These are phyloP conservation scores for Crypturellus undulatus DNA, from an alignment of 2,113 vertebrate species.

Conservation along the genomic window DNA sequence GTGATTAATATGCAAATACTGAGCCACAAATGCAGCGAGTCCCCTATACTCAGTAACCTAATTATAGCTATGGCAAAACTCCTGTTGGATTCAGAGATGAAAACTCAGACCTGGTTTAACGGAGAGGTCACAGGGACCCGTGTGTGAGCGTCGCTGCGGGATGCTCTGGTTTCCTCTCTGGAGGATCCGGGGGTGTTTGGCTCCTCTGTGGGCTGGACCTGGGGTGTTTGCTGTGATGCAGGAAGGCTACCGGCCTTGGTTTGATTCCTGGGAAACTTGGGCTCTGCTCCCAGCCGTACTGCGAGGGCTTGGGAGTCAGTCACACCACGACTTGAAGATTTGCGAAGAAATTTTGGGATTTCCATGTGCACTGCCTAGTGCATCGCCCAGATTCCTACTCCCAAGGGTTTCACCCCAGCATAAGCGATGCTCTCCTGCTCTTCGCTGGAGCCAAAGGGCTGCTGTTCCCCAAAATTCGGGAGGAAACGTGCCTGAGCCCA, in stretches of 20 bases:
- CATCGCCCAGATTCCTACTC: background rate
- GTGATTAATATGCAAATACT: background rate
- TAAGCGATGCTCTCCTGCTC: background rate
- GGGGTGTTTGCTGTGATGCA: background rate
- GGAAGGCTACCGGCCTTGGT: background rate
- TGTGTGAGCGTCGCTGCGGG: background rate
- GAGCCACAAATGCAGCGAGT: background rate
- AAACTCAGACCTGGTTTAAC: background rate
- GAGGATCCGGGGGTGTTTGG: background rate
- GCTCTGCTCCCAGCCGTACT: background rate
- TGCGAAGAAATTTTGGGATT: background rate
- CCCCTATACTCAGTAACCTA: background rate
- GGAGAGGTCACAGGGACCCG: background rate
- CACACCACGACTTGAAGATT: background rate
- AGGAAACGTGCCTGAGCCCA: background rate
- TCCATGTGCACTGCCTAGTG: background rate
- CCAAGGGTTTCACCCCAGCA: background rate
- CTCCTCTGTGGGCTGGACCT: background rate
- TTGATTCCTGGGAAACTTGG: background rate
- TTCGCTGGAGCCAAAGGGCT: background rate
- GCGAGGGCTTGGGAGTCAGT: background rate
- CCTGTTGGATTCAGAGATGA: background rate
- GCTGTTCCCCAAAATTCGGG: background rate
- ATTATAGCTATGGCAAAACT: background rate
- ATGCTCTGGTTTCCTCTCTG: background rate